Base-by-base conservation (phyloP, 1,140 invertebrate species). In the Hetaerina americana region DNA sequence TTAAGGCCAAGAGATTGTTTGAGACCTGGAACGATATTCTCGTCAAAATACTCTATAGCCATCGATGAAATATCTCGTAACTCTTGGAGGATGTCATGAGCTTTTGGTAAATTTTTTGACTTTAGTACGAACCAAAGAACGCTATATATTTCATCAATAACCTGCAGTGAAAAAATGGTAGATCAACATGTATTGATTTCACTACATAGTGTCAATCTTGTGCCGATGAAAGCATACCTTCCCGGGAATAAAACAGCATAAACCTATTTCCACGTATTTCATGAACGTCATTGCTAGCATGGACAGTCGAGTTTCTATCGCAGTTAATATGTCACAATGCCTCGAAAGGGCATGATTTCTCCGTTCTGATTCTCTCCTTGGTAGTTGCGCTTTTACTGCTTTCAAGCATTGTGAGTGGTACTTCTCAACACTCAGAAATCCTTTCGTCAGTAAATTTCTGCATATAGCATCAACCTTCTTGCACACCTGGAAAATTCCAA, bases 11-110 rank as follows among this genome's bases (percentile, higher is more conserved):
- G 40, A 10, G 40, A 18, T 12, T 57, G 78, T 71, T 82, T 84
- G 6, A 87, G 76, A 66, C 79, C 78, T 27, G 90, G 89, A 67
- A 88, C 81, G 75, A 97, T 93, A 78, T 94, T 90, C 75, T 97
- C 94, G 79, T 96, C 94, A 82, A 97, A 97, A 81, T 97, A 92
- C 78, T 97, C 95, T 84, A 96, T 97, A 0, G 94, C 94, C 95
- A 97, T 97, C 27, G 93, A 95, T 15, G 93, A 95, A 70, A 96
- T 93, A 77, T 97, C 95, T 0, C 94, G 81, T 0, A 96, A 77
- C 78, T 96, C 94, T 79, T 95, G 92, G 0, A 96, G 81, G 0
- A 95, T 87, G 79, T 95, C 93, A 78, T 94, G 92, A 0, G 92
- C 87, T 22, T 91, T 82, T 0, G 92, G 89, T 2, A 89, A 88